Conservation (phyloP, 2,888 invertebrate genomes). For the Ochropacha duplaris region DNA sequence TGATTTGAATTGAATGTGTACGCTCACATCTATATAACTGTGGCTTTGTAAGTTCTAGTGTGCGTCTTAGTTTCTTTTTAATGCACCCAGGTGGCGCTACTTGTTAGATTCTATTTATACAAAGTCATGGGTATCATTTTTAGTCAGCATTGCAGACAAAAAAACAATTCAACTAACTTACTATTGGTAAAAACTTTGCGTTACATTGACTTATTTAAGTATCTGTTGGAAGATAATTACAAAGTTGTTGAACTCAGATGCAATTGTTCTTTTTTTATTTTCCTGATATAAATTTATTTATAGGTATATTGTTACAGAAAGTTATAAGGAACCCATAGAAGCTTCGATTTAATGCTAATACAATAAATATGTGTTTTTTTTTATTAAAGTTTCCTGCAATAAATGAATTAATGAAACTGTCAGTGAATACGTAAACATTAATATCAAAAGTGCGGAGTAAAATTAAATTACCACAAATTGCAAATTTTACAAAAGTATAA, state of each 20-base stretch:
- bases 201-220: not conserved
- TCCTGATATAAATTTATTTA: no score
- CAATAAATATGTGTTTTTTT: no score
- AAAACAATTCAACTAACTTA: not conserved
- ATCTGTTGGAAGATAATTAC: not conserved
- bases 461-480: no score
- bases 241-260: not conserved
- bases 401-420: not conserved
- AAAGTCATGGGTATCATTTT: not conserved
- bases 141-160: not conserved
- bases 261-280: no score
- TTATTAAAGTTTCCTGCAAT: no score
- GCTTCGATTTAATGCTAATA: no score
- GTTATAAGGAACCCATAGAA: no score
- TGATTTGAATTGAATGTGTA: slow-evolving; percentile 63
- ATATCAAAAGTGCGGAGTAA: no score
- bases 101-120: slow-evolving; percentile 10
- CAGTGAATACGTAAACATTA: no score
- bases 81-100: slow-evolving; percentile 41
- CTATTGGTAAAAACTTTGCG: not conserved
- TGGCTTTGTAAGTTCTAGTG: slow-evolving; percentile 37
- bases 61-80: slow-evolving; percentile 32
- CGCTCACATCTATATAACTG: slow-evolving; percentile 31
- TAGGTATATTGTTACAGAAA: no score
- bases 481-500: no score